Conservation (phyloP, 2,113 vertebrate genomes). For the Anser cygnoides region DNA sequence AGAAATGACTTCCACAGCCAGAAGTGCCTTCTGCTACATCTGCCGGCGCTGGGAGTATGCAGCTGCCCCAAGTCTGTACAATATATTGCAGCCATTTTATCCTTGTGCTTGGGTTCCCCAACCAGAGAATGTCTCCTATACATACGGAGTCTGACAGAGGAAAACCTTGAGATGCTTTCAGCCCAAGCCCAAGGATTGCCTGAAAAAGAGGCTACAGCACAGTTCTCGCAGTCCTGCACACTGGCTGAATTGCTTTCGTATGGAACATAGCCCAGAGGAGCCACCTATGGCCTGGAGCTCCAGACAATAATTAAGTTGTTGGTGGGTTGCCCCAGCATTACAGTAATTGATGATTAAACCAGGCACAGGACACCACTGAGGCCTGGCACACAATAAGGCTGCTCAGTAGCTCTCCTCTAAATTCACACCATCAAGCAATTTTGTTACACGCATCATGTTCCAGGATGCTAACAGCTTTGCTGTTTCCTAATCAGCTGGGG, state of each 20-base stretch:
- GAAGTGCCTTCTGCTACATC: not conserved
- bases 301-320: slow-evolving; percentile 15
- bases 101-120: not conserved
- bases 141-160: not conserved
- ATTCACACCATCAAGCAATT: not conserved
- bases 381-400: not conserved
- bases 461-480: not conserved
- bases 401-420: not conserved
- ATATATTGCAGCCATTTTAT: not conserved
- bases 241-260: not conserved
- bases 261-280: not conserved
- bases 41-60: not conserved
- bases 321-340: slow-evolving; percentile 10
- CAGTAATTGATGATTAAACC: slow-evolving; percentile 35
- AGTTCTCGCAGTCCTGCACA: accelerated
- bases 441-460: not conserved
- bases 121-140: not conserved
- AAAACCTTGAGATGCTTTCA: not conserved
- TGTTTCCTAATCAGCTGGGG: slow-evolving; percentile 32
- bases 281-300: not conserved
- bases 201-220: not conserved
- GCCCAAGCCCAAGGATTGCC: not conserved
- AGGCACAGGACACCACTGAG: not conserved
- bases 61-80: not conserved
- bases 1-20: not conserved